Conservation (phyloP, 2,113 vertebrate species). For the Amphilophus citrinellus region DNA sequence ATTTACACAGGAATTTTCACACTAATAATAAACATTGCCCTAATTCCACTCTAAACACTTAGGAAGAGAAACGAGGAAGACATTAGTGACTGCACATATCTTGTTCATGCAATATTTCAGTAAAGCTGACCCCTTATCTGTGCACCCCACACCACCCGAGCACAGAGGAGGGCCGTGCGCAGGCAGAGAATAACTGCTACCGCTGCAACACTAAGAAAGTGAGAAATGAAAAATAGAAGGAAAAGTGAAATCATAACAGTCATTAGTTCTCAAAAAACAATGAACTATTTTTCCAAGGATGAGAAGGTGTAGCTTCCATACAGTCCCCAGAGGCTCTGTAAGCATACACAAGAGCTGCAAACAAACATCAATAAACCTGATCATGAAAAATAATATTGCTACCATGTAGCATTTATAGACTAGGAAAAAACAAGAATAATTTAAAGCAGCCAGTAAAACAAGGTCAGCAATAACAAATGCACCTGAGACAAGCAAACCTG, state of each 20-base stretch:
- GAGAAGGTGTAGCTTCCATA: background rate
- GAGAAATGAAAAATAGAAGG: background rate
- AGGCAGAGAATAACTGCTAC: background rate
- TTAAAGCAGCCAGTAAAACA: background rate
- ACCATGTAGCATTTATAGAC: conserved; percentile 5
- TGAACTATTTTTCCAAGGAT: conserved; percentile 11
- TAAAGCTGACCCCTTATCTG: conserved; percentile 4
- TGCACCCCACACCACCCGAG: background rate
- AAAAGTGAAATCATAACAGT: conserved; percentile 17
- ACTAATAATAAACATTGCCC: conserved; percentile 53
- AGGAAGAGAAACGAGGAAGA: conserved; percentile 1
- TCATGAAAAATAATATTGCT: background rate
- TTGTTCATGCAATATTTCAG: conserved; percentile 16
- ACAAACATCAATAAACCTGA: conserved; percentile 20
- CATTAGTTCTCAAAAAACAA: background rate
- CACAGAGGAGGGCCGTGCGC: background rate
- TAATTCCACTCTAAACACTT: conserved; percentile 43
- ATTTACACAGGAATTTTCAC: conserved; percentile 40
- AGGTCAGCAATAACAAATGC: conserved; percentile 20
- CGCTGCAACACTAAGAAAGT: background rate
- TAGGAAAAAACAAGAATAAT: conserved; percentile 2
- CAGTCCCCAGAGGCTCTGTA: background rate
- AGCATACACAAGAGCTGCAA: conserved; percentile 11
- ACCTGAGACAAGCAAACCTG: background rate
- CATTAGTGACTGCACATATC: conserved; percentile 25